Evolutionary conservation across 2,888 invertebrate species (phyloP), one percentile per base, ranked within the genome.

Genomic region (Sympetrum striolatum): DNA sequence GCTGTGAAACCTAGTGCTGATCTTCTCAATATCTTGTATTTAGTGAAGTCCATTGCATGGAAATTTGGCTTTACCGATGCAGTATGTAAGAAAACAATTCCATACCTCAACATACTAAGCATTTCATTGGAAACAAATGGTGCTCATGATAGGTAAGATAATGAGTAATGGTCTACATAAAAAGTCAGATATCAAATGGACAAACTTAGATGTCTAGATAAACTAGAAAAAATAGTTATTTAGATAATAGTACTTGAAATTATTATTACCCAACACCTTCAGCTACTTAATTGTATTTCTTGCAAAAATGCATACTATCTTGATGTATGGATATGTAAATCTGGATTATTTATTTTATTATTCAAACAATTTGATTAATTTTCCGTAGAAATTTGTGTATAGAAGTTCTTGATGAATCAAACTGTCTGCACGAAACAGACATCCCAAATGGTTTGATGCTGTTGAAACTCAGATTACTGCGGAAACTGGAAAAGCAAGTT

Each of bases 341-440:
- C 25, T 64, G n/a, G 4, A 25, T 22, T n/a, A 22, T n/a, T n/a
- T 64, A 22, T 4, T 12, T n/a, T 64, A 22, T 64, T n/a, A 64
- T 64, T 22, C 64, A n/a, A n/a, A 44, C 44, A 6, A 44, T 44
- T 44, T 44, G 6, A 44, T 44, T 44, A 90, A 92, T 93, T 90
- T 92, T 92, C 91, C 92, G 93, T 80, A 93, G 93, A 91, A 92
- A 92, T 44, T 92, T 94, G 86, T 93, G 94, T 92, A 92, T 95
- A 81, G 95, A 95, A 92, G 92, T 94, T n/a, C 92, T 94, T 82
- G 94, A 95, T 92, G 93, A 93, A 22, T 92, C 92, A 79, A 94
- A 93, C 14, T 93, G 93, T 90, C 92, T 95, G 39, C 93, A 93
- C 92, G 93, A 94, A 92, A 93, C 92, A 12, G 91, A 92, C 31